Conservation (phyloP, 2,888 invertebrate genomes). For the Halictus quadricinctus region DNA sequence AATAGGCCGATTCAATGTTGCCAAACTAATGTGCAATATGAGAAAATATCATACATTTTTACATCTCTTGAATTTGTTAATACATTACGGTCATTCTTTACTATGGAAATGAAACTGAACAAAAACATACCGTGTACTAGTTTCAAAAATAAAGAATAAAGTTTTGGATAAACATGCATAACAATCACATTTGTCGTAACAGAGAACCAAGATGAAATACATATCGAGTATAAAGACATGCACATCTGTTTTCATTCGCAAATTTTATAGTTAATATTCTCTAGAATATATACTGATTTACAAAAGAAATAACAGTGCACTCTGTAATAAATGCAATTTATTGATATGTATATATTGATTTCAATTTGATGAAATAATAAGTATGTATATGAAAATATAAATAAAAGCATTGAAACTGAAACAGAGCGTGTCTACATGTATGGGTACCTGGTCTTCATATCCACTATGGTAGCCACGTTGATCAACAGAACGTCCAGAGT, state of each 20-base stretch:
- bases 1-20: conserved; percentile 13
- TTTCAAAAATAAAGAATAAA: conserved; percentile 1
- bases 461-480: conserved; percentile 78
- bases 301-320: conserved; percentile 15
- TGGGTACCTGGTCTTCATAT: conserved; percentile 80
- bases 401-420: conserved; percentile 38
- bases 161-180: neutral
- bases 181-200: neutral
- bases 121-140: conserved; percentile 27
- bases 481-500: conserved; percentile 78
- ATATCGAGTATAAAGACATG: neutral
- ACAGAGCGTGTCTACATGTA: conserved; percentile 53
- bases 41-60: conserved; percentile 24
- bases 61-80: neutral
- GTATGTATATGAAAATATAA: conserved; percentile 8
- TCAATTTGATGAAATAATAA: neutral
- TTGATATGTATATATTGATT: conserved; percentile 4
- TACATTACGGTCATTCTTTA: conserved; percentile 7
- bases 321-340: conserved; percentile 6
- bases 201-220: neutral
- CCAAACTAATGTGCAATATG: conserved; percentile 22
- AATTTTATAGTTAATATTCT: conserved; percentile 22
- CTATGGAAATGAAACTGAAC: conserved; percentile 7
- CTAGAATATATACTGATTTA: neutral
- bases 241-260: conserved; percentile 8